These are phyloP conservation scores for Thermophis baileyi DNA, from an alignment of 2,113 vertebrate species.

Conservation along the genomic window DNA sequence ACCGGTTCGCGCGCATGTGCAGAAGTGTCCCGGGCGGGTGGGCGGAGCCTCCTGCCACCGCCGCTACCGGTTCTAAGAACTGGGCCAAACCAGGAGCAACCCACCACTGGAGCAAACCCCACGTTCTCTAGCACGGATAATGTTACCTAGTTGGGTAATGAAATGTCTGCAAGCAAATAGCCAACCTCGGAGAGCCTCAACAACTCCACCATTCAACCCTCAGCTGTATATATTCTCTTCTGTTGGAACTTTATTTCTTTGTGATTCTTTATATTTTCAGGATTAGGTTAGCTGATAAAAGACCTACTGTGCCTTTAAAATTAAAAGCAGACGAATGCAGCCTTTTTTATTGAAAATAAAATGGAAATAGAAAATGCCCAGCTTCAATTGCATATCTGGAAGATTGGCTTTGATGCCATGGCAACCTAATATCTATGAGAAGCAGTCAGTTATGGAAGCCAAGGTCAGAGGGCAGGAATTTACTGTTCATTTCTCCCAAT, in stretches of 20 bases:
- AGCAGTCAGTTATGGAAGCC: slow-evolving; percentile 23
- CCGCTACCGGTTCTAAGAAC: too few relatives aligned
- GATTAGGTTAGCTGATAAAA: slow-evolving; percentile 52
- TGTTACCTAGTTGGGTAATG: neutral
- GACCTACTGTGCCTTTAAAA: slow-evolving; percentile 43
- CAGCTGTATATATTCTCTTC: neutral
- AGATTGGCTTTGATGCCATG: slow-evolving; percentile 18
- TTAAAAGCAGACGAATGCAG: slow-evolving; percentile 40
- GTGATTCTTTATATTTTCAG: neutral
- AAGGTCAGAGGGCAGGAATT: slow-evolving; percentile 5
- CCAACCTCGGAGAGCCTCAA: neutral
- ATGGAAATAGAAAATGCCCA: neutral
- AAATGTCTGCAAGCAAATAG: neutral
- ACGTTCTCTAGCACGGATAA: neutral
- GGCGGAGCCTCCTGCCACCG: too few relatives aligned
- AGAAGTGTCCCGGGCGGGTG: too few relatives aligned
- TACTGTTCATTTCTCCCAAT: neutral
- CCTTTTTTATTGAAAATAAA: neutral
- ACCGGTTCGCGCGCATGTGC: too few relatives aligned
- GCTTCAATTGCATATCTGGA: slow-evolving; percentile 23
- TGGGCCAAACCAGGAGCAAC: too few relatives aligned
- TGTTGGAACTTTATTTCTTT: neutral
- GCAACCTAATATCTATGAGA: neutral
- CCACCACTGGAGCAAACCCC: neutral
- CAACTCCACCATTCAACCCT: neutral